phyloP scores from a whole-genome alignment of 2,888 invertebrate species.

The Nemotelus nigrinus region DNA sequence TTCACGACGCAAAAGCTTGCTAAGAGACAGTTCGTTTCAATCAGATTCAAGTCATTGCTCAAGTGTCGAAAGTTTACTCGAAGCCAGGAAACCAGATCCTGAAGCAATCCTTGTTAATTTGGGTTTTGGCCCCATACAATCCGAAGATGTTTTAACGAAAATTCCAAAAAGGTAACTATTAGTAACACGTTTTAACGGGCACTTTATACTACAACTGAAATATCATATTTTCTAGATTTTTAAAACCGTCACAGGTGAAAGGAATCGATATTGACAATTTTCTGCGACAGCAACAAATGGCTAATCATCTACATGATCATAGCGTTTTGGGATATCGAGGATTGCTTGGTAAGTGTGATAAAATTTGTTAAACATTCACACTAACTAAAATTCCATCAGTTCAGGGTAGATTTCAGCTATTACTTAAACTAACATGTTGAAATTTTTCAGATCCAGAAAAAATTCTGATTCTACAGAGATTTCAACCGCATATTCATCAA shows the following conservation, averaged over 20 bases:
- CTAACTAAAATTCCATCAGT: neutral
- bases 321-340: conserved; percentile 81
- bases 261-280: conserved; percentile 82
- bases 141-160: conserved; percentile 75
- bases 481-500: conserved; percentile 51
- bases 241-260: conserved; percentile 80
- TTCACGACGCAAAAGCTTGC: conserved; percentile 54
- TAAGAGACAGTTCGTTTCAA: conserved; percentile 62
- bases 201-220: conserved; percentile 56
- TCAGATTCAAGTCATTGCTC: conserved; percentile 75
- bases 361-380: conserved; percentile 2
- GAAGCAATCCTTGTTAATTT: conserved; percentile 85
- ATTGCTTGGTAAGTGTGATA: conserved; percentile 70
- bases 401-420: neutral
- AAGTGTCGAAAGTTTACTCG: conserved; percentile 82
- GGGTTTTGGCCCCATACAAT: conserved; percentile 80
- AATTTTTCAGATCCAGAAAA: conserved; percentile 52
- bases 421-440: conserved; percentile 27
- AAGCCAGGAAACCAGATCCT: conserved; percentile 86
- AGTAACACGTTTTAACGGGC: neutral
- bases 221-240: conserved; percentile 65
- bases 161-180: conserved; percentile 72
- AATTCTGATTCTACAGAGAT: conserved; percentile 53
- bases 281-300: conserved; percentile 77
- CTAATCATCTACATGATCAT: conserved; percentile 77